Conservation (phyloP, 2,888 invertebrate species). For the Brachyptera risi region DNA sequence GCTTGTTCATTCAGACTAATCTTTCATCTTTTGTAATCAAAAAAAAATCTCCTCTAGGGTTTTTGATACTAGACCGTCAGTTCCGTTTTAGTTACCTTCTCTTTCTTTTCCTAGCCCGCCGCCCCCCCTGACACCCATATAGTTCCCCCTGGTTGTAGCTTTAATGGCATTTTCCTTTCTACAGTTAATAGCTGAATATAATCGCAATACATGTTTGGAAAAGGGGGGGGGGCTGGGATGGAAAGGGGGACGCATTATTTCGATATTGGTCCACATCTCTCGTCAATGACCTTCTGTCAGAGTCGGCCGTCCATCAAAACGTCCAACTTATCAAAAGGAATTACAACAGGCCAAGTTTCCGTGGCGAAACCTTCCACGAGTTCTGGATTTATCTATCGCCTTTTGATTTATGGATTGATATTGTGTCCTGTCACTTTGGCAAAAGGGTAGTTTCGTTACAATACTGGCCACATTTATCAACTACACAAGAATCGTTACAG, state of each 20-base stretch:
- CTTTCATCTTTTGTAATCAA: constrained; percentile 44
- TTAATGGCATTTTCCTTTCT: constrained; percentile 17
- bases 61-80: constrained; percentile 18
- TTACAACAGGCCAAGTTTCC: constrained; percentile 29
- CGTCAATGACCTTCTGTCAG: constrained; percentile 24
- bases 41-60: constrained; percentile 15
- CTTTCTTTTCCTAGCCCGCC: constrained; percentile 10
- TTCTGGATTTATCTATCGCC: constrained; percentile 44
- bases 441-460: constrained; percentile 26
- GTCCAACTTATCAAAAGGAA: constrained; percentile 29
- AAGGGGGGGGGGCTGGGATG: no score
- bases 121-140: constrained; percentile 19
- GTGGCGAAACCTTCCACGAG: no score
- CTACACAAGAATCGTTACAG: constrained; percentile 12
- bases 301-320: constrained; percentile 32
- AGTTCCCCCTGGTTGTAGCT: constrained; percentile 12
- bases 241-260: neutral
- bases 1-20: constrained; percentile 47
- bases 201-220: constrained; percentile 27
- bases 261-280: constrained; percentile 9
- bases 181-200: constrained; percentile 21
- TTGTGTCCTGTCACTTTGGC: constrained; percentile 38
- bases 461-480: constrained; percentile 31
- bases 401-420: constrained; percentile 47
- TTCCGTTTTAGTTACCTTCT: constrained; percentile 12